Percentiles rank a stretch among this genome's conserved stretches.
These are phyloP conservation scores for Rhamnusium bicolor DNA, from an alignment of 2,888 invertebrate genomes.

Conservation along the genomic window DNA sequence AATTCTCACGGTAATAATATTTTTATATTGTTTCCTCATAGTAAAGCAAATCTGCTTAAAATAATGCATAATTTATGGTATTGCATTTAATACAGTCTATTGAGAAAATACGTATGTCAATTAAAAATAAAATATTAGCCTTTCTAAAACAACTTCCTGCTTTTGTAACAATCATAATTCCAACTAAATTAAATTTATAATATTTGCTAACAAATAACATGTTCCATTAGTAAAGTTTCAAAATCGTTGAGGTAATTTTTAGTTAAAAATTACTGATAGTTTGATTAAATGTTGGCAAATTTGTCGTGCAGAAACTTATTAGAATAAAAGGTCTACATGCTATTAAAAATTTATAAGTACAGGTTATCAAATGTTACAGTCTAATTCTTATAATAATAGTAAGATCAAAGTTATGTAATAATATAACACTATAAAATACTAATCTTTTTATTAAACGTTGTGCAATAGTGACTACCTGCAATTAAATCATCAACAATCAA, in stretches of 20 bases:
- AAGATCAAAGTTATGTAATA: not conserved
- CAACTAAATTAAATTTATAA: not conserved
- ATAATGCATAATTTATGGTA: too few species aligned
- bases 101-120: not conserved
- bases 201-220: not conserved
- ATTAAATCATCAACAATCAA: not conserved
- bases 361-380: not conserved
- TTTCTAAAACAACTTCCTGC: conserved; percentile 3
- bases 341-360: not conserved
- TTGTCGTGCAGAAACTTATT: not conserved
- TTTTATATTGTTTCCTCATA: too few species aligned
- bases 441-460: not conserved
- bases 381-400: not conserved
- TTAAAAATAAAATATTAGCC: not conserved
- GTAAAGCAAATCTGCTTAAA: too few species aligned
- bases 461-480: too few species aligned
- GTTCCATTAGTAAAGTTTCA: not conserved
- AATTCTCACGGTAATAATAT: too few species aligned
- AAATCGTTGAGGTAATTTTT: not conserved
- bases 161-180: conserved; percentile 11
- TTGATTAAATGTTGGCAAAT: not conserved
- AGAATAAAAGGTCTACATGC: not conserved
- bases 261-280: too few species aligned
- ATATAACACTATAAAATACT: not conserved
- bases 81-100: not conserved